Base-by-base conservation (phyloP, 2,888 invertebrate species). In the Exocentrus adspersus region DNA sequence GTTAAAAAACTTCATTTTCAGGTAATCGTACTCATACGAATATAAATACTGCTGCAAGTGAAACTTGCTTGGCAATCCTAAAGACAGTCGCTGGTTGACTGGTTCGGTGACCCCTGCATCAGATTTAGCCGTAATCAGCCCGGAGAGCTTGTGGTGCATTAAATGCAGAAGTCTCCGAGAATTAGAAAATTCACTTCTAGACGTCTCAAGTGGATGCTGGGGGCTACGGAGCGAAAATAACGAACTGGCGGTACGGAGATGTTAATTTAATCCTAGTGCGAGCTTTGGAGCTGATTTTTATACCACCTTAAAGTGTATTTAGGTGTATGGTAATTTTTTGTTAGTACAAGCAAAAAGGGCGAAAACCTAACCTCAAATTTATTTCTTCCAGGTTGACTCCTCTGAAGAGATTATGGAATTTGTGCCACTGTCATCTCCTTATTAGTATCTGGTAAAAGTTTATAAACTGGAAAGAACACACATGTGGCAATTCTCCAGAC, bases 61-160 rank as follows among this genome's bases (percentile, higher is more conserved):
- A 10, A 10, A 16, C 17, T 14, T 5, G 1, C 12, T 21, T 1
- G 16, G 2, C 19, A 48, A 5, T 17, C 10, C 16, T 17, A 7
- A 12, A 16, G 28, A 28, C 28, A 28, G 10, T 21, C 19, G 9
- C 16, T 28, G 6, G 28, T 12, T 28, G 16, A 14, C 9, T 48
- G 28, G 48, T 14, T 48, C 28, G 28, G 1, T 48, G 48, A 48
- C 48, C 48, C 14, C 12, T 21, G 12, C 28, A 20, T 9, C 28
- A 28, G 10, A 48, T 48, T 48, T 48, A 48, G 14, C 24, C 24
- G 48, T 28, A 48, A 48, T 48, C 48, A 48, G 48, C 48, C 16
- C 17, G 28, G 20, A 14, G 16, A 48, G 28, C 48, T 14, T 1
- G n/a, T n/a, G 17, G 28, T 12, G 28, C 28, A 16, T 48, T 48